A percentile compares a stretch with the other conserved stretches of the same genome.
phyloP scores from a whole-genome alignment of 1,140 invertebrate species.

The Goniozus legneri region DNA sequence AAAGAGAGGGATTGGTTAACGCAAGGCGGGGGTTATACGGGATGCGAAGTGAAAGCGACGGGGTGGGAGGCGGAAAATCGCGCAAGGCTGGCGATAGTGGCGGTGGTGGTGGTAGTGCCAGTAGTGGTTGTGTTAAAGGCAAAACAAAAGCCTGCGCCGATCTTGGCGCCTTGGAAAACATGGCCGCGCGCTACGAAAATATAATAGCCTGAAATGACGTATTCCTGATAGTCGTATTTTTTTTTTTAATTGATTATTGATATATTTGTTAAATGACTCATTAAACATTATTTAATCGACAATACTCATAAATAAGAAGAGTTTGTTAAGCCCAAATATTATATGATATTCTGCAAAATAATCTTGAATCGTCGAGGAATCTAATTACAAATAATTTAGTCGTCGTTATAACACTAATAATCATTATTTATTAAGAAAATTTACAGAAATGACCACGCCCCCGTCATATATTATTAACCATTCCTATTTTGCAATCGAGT shows the following conservation, averaged over 20 bases:
- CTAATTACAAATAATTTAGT: too few species aligned
- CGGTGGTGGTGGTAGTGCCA: slow-evolving; percentile 30
- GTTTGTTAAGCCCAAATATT: too few species aligned
- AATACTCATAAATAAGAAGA: too few species aligned
- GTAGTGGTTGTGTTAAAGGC: slow-evolving; percentile 33
- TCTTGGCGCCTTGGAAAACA: slow-evolving; percentile 24
- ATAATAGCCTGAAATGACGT: too few species aligned
- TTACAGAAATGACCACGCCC: slow-evolving; percentile 45
- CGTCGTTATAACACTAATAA: too few species aligned
- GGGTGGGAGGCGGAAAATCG: slow-evolving; percentile 19
- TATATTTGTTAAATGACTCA: too few species aligned
- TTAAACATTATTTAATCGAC: too few species aligned
- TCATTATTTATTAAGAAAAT: slow-evolving; percentile 7
- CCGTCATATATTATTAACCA: slow-evolving; percentile 52
- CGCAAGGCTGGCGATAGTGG: slow-evolving; percentile 27
- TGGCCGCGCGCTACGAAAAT: slow-evolving; percentile 18
- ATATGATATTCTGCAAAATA: too few species aligned
- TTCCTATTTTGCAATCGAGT: slow-evolving; percentile 39
- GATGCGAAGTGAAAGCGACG: not conserved
- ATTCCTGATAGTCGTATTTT: too few species aligned
- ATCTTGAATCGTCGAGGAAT: too few species aligned
- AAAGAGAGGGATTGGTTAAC: slow-evolving; percentile 10
- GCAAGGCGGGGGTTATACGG: slow-evolving; percentile 16
- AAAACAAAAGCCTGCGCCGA: slow-evolving; percentile 42
- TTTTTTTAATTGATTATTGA: too few species aligned